These are phyloP conservation scores for Bagarius yarrelli DNA, from an alignment of 2,113 vertebrate genomes.

Conservation along the genomic window DNA sequence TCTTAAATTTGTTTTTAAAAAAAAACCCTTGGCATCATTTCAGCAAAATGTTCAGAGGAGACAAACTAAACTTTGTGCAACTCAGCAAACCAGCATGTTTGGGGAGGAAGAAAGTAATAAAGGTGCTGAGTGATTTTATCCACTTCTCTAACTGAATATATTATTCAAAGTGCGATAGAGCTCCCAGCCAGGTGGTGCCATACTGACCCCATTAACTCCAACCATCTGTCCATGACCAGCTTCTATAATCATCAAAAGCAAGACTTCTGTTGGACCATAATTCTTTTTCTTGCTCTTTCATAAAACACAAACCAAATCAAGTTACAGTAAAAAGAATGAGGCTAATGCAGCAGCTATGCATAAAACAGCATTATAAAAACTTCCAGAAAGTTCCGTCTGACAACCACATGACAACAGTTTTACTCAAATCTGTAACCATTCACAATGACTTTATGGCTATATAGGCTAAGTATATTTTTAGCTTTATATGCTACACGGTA, in stretches of 20 bases:
- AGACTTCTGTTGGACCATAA: conserved; percentile 12
- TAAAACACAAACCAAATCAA: not conserved
- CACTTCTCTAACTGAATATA: not conserved
- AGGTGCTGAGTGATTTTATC: conserved; percentile 10
- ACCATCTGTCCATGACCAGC: conserved; percentile 31
- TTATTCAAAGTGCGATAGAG: conserved; percentile 20
- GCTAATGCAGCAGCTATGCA: not conserved
- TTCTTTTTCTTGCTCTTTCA: conserved; percentile 2
- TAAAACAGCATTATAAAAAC: not conserved
- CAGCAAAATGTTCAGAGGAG: not conserved
- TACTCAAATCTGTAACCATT: not conserved
- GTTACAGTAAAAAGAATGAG: not conserved
- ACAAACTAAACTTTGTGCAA: not conserved
- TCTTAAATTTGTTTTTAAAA: not conserved
- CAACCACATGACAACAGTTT: not conserved
- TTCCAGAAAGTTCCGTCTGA: not conserved
- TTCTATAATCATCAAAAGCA: conserved; percentile 17
- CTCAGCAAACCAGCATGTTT: not conserved
- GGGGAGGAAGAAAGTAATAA: not conserved
- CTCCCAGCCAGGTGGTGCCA: conserved; percentile 31
- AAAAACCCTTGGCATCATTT: not conserved
- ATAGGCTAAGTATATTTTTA: too few species aligned
- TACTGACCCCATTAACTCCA: conserved; percentile 39
- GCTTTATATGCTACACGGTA: too few species aligned
- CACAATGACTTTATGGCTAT: not conserved